phyloP scores from a whole-genome alignment of 30 jellyfish, hydroid and myxozoan genomes.

The Aurelia aurita region DNA sequence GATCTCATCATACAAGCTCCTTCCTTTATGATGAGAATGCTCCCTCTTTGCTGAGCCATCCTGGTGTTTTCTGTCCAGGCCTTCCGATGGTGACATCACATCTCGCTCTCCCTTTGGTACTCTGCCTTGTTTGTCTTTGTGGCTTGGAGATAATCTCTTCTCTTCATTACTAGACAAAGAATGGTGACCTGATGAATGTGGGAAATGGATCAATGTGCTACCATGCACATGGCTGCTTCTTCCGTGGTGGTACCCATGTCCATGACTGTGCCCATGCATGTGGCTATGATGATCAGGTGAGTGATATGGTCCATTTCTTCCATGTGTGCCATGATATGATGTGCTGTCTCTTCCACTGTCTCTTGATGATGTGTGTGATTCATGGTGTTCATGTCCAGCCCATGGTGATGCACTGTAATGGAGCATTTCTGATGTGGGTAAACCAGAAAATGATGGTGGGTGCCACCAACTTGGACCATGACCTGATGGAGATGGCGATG shows the following conservation, averaged over 20 bases:
- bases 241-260: conserved; percentile 54
- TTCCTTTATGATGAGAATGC: background rate
- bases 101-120: background rate
- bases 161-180: conserved; percentile 49
- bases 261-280: conserved; percentile 30
- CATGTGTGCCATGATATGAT: conserved; percentile 51
- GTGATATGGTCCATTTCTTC: conserved; percentile 63
- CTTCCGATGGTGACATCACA: background rate
- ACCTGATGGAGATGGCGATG: conserved; percentile 36
- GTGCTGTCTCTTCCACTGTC: conserved; percentile 34
- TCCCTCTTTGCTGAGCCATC: background rate
- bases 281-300: conserved; percentile 41
- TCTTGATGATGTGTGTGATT: conserved; percentile 47
- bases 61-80: background rate
- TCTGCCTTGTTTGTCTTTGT: conserved; percentile 22
- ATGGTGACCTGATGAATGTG: conserved; percentile 74
- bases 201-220: conserved; percentile 82
- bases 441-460: conserved; percentile 38
- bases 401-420: conserved; percentile 63
- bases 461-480: conserved; percentile 74
- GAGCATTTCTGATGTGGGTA: conserved; percentile 45
- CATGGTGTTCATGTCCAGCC: conserved; percentile 72
- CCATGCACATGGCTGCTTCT: conserved; percentile 55
- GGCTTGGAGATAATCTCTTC: conserved; percentile 29
- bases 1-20: background rate